Evolutionary conservation across 2,113 vertebrate genomes (phyloP).

Genomic region (Verasper variegatus): DNA sequence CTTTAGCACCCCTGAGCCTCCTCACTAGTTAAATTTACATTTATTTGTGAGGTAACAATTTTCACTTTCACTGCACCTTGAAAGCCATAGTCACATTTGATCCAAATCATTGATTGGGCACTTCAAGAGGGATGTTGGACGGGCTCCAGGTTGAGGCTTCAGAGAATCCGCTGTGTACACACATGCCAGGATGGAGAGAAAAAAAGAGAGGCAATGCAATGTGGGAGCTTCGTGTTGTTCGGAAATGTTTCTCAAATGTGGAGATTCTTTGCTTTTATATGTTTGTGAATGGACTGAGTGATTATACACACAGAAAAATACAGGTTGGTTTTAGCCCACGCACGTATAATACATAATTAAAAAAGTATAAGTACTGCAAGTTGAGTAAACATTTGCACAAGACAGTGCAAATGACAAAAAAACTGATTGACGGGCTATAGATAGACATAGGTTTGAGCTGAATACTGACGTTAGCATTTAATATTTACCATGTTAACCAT

Average conservation of each 20-base stretch:
- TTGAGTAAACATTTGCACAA: no score
- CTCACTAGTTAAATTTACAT: constrained; percentile 6
- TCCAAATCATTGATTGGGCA: constrained; percentile 30
- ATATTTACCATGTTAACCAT: no score
- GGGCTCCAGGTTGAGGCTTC: constrained; percentile 10
- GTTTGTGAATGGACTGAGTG: no score
- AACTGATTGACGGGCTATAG: no score
- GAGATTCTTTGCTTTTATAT: no score
- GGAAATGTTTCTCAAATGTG: not conserved
- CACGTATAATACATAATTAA: no score
- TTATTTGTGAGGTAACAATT: constrained; percentile 14
- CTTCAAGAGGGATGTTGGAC: constrained; percentile 37
- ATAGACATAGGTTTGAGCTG: no score
- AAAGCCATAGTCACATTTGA: not conserved
- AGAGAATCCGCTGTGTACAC: constrained; percentile 1
- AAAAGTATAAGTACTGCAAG: no score
- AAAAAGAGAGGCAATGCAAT: not conserved
- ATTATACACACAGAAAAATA: no score
- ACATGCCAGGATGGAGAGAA: not conserved
- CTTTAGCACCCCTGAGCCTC: constrained; percentile 3
- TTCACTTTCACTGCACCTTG: constrained; percentile 13
- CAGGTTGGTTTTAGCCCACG: no score
- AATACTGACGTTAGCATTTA: no score
- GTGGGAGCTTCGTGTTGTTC: constrained; percentile 3
- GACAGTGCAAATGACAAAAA: no score